Evolutionary conservation across 2,888 invertebrate species (phyloP).

Genomic region (Lathronympha strigana): DNA sequence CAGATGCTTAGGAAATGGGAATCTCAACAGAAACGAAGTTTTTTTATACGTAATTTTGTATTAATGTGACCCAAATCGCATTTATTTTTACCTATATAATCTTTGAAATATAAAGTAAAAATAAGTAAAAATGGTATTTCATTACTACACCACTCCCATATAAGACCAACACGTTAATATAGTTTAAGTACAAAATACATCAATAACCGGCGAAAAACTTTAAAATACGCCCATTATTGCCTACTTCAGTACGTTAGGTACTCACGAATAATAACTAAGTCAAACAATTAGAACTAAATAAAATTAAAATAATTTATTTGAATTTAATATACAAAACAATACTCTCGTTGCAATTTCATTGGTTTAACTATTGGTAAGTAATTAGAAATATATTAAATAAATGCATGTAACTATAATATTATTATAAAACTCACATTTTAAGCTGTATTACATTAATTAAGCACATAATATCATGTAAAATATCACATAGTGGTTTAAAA

Average conservation of each 20-base stretch:
- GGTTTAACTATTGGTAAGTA: conserved; percentile 52
- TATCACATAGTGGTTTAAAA: conserved; percentile 50
- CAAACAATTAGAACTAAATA: not conserved
- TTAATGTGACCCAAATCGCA: conserved; percentile 69
- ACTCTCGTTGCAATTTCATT: conserved; percentile 56
- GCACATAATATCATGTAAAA: conserved; percentile 45
- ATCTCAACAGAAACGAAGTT: conserved; percentile 44
- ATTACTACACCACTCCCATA: conserved; percentile 12
- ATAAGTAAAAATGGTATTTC: conserved; percentile 27
- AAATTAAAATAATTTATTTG: conserved; percentile 39
- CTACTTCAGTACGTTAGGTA: conserved; percentile 34
- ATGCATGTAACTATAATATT: conserved; percentile 45
- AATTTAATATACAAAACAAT: conserved; percentile 49
- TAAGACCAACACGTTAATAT: conserved; percentile 3
- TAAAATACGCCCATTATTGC: conserved; percentile 21
- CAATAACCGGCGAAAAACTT: conserved; percentile 6
- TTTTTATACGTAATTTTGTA: conserved; percentile 62
- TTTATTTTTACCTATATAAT: conserved; percentile 59
- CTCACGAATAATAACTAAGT: not conserved
- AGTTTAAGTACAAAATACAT: conserved; percentile 29
- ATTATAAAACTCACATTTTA: conserved; percentile 51
- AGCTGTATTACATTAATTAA: conserved; percentile 45
- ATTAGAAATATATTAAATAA: conserved; percentile 47
- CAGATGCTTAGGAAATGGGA: conserved; percentile 26
- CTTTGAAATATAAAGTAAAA: conserved; percentile 35